Evolutionary conservation across 2,113 vertebrate species (phyloP).

Genomic region (Carlito syrichta): DNA sequence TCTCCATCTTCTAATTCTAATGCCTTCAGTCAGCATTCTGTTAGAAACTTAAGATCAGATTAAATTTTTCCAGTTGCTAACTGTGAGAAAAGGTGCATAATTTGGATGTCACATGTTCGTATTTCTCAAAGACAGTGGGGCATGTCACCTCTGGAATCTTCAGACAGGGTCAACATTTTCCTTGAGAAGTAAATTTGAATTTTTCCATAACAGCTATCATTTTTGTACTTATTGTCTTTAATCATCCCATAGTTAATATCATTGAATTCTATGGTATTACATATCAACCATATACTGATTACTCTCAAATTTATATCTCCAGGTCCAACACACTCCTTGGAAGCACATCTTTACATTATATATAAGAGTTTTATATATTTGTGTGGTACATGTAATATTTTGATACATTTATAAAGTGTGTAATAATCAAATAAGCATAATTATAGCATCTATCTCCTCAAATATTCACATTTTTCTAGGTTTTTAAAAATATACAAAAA

Average conservation of each 20-base stretch:
- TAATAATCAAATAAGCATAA: too few relatives aligned
- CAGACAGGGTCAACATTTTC: background rate
- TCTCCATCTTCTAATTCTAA: background rate
- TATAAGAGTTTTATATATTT: too few relatives aligned
- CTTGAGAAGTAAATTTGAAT: background rate
- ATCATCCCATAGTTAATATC: background rate
- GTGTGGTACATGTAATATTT: too few relatives aligned
- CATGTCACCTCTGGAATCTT: background rate
- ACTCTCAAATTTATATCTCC: background rate
- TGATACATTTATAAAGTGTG: too few relatives aligned
- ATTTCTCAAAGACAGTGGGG: background rate
- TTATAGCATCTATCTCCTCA: too few relatives aligned
- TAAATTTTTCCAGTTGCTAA: background rate
- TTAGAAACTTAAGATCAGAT: background rate
- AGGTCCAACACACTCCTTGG: background rate
- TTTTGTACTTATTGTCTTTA: background rate
- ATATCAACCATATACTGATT: background rate
- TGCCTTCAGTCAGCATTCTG: background rate
- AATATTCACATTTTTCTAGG: too few relatives aligned
- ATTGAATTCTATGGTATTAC: background rate
- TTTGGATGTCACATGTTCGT: background rate
- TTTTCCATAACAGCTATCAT: background rate
- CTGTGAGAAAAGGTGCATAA: background rate
- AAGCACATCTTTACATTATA: background rate
- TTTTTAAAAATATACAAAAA: too few relatives aligned